These are phyloP conservation scores for Bombylius discolor DNA, from an alignment of 2,888 invertebrate species.

Conservation along the genomic window DNA sequence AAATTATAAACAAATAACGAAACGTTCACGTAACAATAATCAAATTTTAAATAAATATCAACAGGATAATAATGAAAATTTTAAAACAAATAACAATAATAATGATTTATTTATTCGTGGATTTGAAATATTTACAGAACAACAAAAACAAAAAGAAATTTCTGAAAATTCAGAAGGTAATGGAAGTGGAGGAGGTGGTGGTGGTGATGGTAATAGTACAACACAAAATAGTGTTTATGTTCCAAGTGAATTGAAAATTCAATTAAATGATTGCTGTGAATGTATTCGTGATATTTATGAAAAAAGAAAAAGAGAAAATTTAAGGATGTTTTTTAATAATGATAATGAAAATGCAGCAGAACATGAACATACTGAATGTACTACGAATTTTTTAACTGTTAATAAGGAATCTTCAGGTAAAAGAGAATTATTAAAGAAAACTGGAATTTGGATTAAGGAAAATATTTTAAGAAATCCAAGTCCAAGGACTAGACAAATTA, in stretches of 20 bases:
- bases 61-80: neutral
- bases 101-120: conserved; percentile 6
- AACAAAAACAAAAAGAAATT: neutral
- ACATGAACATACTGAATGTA: neutral
- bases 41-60: neutral
- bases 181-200: neutral
- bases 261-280: conserved; percentile 13
- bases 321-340: neutral
- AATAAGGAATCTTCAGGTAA: neutral
- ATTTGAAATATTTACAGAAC: conserved; percentile 1
- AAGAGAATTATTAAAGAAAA: neutral
- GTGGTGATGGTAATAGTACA: neutral
- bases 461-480: conserved; percentile 1
- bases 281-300: conserved; percentile 7
- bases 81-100: neutral
- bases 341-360: neutral
- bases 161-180: neutral
- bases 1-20: conserved; percentile 9
- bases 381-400: neutral
- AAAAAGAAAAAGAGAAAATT: neutral
- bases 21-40: neutral
- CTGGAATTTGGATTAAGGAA: neutral
- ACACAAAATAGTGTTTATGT: neutral
- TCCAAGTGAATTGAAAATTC: conserved; percentile 8
- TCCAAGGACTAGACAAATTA: conserved; percentile 11